phyloP scores from a whole-genome alignment of 2,888 invertebrate species.

The Pristionchus japonicus region DNA sequence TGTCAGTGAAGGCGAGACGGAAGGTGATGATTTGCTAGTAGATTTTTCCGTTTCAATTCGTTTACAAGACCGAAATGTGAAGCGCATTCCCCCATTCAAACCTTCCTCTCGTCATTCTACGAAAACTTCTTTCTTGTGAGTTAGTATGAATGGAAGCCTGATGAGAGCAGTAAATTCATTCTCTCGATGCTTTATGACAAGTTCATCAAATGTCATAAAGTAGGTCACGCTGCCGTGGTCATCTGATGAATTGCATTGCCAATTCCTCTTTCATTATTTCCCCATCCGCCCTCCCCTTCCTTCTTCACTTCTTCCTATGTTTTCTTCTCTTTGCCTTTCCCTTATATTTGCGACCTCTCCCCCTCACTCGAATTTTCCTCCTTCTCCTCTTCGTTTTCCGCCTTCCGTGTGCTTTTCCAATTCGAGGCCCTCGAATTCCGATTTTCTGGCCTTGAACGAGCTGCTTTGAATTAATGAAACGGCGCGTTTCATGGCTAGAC shows the following conservation, averaged over 20 bases:
- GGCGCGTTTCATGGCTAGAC: background rate
- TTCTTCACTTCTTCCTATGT: background rate
- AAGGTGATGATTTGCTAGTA: background rate
- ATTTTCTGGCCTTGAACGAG: background rate
- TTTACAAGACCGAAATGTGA: no score
- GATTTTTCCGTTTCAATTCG: background rate
- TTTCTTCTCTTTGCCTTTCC: background rate
- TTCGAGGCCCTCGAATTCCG: background rate
- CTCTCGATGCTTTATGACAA: no score
- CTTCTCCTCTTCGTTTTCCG: background rate
- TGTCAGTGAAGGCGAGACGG: background rate
- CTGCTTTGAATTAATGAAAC: background rate
- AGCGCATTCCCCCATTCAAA: background rate
- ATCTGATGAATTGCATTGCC: background rate
- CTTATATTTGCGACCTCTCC: constrained; percentile 12
- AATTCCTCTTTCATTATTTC: background rate
- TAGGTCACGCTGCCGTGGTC: background rate
- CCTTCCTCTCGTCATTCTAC: no score
- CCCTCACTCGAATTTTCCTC: background rate
- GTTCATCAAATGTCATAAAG: background rate
- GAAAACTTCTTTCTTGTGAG: no score
- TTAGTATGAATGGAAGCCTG: no score
- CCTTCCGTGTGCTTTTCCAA: background rate
- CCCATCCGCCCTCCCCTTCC: background rate
- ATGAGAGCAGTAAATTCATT: no score